Conservation (phyloP, 2,888 invertebrate species). For the Drosophila mayaguana region DNA sequence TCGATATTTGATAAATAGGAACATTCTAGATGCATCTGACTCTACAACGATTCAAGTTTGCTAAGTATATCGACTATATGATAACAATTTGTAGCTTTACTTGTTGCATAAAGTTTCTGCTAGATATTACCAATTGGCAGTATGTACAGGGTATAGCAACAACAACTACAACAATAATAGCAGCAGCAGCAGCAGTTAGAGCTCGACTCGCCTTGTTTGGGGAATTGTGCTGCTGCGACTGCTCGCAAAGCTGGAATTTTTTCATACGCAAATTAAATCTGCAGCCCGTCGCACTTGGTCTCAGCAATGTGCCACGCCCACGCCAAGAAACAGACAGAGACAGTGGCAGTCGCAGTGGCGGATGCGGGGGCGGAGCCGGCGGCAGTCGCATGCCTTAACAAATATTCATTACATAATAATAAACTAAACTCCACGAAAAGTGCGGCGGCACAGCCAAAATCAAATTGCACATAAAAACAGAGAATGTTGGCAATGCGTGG, state of each 20-base stretch:
- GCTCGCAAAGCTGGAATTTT: constrained; percentile 56
- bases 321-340: constrained; percentile 10
- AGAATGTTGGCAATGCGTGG: constrained; percentile 48
- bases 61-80: too few species aligned
- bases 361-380: not conserved
- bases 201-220: constrained; percentile 62
- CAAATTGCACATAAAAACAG: constrained; percentile 59
- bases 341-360: not conserved
- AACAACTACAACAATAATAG: not conserved
- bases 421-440: constrained; percentile 72
- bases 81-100: not conserved
- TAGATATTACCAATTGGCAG: not conserved
- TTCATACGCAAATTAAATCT: constrained; percentile 78
- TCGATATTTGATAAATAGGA: not conserved
- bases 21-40: too few species aligned
- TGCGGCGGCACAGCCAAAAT: constrained; percentile 55
- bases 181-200: constrained; percentile 7
- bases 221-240: constrained; percentile 55
- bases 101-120: not conserved
- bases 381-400: constrained; percentile 52
- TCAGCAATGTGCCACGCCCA: constrained; percentile 44
- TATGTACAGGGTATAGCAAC: constrained; percentile 10
- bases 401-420: constrained; percentile 78
- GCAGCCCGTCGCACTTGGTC: constrained; percentile 55
- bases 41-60: not conserved